Conservation (phyloP, 2,113 vertebrate genomes). For the Antidorcas marsupialis region DNA sequence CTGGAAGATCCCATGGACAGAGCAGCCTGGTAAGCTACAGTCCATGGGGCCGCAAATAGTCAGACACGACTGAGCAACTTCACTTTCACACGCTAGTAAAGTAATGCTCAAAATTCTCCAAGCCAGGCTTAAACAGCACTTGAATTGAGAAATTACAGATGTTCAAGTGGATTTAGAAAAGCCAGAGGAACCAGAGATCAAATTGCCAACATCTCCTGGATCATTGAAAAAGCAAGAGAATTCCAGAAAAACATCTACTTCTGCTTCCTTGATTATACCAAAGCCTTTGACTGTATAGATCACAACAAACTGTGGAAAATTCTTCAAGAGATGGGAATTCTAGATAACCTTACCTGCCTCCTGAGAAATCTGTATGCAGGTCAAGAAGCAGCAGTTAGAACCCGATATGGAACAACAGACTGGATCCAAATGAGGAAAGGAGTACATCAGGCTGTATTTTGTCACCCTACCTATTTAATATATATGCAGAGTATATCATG, state of each 20-base stretch:
- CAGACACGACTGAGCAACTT: rapidly evolving
- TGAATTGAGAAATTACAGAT: background rate
- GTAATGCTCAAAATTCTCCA: background rate
- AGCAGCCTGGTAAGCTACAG: no score
- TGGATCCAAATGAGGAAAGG: background rate
- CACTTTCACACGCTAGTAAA: background rate
- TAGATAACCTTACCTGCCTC: background rate
- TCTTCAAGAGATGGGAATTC: background rate
- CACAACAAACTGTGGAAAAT: background rate
- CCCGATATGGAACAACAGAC: background rate
- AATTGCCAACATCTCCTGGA: background rate
- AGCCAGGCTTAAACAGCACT: background rate
- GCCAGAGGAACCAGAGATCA: background rate
- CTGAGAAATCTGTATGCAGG: background rate
- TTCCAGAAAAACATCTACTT: background rate
- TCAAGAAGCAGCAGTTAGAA: background rate
- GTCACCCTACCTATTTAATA: background rate
- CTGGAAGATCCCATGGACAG: no score
- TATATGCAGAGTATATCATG: background rate
- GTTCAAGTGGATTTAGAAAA: background rate
- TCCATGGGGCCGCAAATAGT: no score
- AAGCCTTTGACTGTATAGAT: background rate
- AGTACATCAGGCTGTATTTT: background rate
- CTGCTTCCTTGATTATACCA: background rate
- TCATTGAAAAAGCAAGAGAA: background rate